Base-by-base conservation (phyloP, 2,797 vertebrate genomes). In the Muscicapa striata region DNA sequence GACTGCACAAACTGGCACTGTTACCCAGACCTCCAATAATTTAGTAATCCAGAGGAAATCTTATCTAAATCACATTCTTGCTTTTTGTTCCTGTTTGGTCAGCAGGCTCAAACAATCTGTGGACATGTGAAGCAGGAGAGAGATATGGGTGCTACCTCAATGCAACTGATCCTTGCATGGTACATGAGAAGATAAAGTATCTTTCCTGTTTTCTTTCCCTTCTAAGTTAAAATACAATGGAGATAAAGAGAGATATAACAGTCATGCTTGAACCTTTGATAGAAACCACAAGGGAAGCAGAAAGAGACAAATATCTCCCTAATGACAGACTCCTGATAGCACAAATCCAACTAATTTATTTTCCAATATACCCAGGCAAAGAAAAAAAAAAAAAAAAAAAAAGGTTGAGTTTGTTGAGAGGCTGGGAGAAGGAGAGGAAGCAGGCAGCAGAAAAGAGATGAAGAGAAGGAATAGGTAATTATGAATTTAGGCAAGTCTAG, bases 271-370 rank as follows among this genome's bases (percentile, higher is more conserved):
- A 93, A 94, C 88, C 90, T 94, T 97, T 97, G 96, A 96, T 95
- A 96, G 95, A 96, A 97, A 94, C 89, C 94, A 85, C 94, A 91
- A 93, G 91, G 77, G 93, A 96, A 96, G 73, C 10, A 89, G 91
- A 89, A 90, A 96, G 96, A 97, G 96, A 97, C 94, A 96, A 96
- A 97, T 97, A 96, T 94, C 82, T 69, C 57, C 73, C 58, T 95
- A 95, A 97, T 96, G 97, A 96, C 96, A 97, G 85, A 41, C 82
- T 91, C 83, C 89, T 90, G 97, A 96, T 97, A 97, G 91, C 84
- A 95, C 69, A 94, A 92, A 95, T 94, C 54, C 94, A 95, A 90
- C 93, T 96, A 96, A 97, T 97, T 96, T 96, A 96, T 97, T 96
- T 97, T 96, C 89, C 93, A 94, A 79, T 92, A 92, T 41, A 96